Evolutionary conservation across 2,888 invertebrate species (phyloP), one percentile per base, ranked within the genome.

Genomic region (Baccha elongata): DNA sequence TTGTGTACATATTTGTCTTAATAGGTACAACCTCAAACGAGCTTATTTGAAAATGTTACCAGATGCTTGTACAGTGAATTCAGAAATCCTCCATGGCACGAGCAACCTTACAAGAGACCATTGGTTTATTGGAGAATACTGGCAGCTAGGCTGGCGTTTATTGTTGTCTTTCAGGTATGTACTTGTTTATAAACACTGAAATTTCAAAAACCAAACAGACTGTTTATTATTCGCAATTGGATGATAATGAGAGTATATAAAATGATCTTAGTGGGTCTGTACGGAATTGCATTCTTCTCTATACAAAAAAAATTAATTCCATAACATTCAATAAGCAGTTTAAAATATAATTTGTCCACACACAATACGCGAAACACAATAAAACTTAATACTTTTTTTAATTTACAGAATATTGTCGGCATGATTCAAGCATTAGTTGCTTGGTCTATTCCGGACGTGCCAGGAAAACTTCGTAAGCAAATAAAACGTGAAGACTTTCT

Each of bases 391-490:
- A 23, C 8, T n/a, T 10, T 35, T 11, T 55, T 55, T 88, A 8
- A 3, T 52, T 87, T 89, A n/a, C 89, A 96, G 94, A 96, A 96
- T 89, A 89, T 96, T 11, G 95, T 96, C 32, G 93, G 94, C 44
- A 91, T 95, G 72, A 91, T 95, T 58, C 94, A 95, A 84, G 94
- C 94, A 86, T 89, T 93, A 7, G 93, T 96, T 3, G 94, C 95
- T 69, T 96, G 95, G 94, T 90, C 94, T 17, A 95, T 96, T 85
- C 96, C 96, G 0, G 96, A 96, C 88, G 92, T 94, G 42, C 95
- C 96, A 0, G 92, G 92, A 35, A 93, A 94, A 87, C 91, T 97
- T 65, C 92, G 93, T 67, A 94, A 95, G 86, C 93, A 93, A 87
- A 94, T 96, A 29, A 93, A 94, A 84, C 92, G 94, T 21, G 95